Evolutionary conservation across 2,797 vertebrate species (phyloP).

Genomic region (Chrysocyon brachyurus): DNA sequence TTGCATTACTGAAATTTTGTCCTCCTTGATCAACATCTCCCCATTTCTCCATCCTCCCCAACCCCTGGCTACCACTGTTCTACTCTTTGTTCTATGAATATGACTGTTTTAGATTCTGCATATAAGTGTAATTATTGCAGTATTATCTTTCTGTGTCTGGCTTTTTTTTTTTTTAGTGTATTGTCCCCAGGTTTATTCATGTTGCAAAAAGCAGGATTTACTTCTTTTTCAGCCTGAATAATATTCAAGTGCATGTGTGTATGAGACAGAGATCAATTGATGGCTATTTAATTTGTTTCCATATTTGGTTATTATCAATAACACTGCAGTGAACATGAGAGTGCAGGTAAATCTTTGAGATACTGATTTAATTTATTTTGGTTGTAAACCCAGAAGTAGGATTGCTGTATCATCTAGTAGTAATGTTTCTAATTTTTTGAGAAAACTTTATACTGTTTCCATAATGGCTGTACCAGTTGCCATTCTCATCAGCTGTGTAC

Average conservation of each 20-base stretch:
- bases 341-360: neutral
- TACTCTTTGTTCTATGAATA: neutral
- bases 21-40: neutral
- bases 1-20: neutral
- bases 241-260: neutral
- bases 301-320: neutral
- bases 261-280: neutral
- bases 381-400: neutral
- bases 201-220: neutral
- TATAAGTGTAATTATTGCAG: neutral
- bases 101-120: neutral
- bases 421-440: neutral
- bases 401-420: neutral
- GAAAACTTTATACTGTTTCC: neutral
- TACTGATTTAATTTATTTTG: neutral
- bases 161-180: neutral
- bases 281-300: neutral
- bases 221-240: neutral
- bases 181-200: neutral
- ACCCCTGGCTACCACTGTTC: neutral
- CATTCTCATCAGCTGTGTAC: neutral
- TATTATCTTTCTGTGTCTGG: neutral
- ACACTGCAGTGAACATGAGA: neutral
- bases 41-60: neutral
- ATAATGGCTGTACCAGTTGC: neutral